A percentile compares a stretch with the other conserved stretches of the same genome.
These are phyloP conservation scores for Myotis myotis DNA, from an alignment of 2,797 vertebrate genomes.

Conservation along the genomic window DNA sequence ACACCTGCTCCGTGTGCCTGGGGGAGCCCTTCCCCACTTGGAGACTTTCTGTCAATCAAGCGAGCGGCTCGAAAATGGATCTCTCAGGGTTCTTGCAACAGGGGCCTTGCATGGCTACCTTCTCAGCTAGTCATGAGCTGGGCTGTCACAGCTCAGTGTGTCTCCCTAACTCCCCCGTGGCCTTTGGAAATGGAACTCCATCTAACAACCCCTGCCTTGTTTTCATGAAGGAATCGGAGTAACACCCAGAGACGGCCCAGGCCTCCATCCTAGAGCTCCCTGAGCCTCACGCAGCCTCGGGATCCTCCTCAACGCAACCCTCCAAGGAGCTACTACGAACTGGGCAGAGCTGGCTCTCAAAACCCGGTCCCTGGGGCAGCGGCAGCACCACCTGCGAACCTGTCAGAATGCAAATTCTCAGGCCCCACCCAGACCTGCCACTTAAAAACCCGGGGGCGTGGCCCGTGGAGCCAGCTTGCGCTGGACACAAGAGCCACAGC, in stretches of 20 bases:
- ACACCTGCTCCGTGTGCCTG: not conserved
- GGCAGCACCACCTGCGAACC: not conserved
- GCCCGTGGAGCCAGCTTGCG: not conserved
- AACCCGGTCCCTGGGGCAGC: not conserved
- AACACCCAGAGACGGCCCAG: accelerated
- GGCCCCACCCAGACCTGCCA: not conserved
- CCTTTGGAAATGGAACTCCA: not conserved
- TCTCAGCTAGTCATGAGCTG: not conserved
- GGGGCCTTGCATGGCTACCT: accelerated
- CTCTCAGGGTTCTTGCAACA: not conserved
- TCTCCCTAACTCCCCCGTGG: not conserved
- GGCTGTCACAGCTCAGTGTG: not conserved
- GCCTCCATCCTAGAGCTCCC: not conserved
- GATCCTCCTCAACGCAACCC: not conserved
- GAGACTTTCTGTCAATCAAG: not conserved
- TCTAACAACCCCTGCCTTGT: not conserved
- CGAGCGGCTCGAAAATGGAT: no score
- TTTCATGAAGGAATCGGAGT: not conserved
- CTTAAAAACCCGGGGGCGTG: not conserved
- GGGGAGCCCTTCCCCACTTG: not conserved
- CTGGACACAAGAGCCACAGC: not conserved
- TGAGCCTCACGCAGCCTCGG: not conserved
- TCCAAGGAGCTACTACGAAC: not conserved
- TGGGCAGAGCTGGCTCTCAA: not conserved
- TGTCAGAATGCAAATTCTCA: not conserved